Evolutionary conservation across 2,888 invertebrate genomes (phyloP).

Genomic region (Drosophila mayaguana): DNA sequence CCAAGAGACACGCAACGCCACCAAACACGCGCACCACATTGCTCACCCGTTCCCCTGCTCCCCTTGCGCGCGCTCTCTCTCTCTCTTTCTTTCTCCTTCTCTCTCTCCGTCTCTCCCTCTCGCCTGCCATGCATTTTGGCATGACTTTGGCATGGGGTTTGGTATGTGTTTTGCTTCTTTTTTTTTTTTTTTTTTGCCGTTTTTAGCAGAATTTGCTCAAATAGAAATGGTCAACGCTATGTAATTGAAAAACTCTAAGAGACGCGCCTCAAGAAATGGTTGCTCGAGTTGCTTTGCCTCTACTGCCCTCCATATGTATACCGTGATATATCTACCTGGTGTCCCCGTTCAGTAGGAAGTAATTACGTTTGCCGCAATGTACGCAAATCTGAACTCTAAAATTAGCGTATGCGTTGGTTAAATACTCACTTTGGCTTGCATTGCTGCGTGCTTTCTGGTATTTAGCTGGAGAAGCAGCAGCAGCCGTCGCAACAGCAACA

Average conservation of each 20-base stretch:
- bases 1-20: slow-evolving; percentile 80
- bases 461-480: slow-evolving; percentile 16
- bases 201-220: slow-evolving; percentile 23
- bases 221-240: slow-evolving; percentile 37
- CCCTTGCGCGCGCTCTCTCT: slow-evolving; percentile 10
- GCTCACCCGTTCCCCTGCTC: slow-evolving; percentile 13
- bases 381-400: slow-evolving; percentile 27
- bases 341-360: slow-evolving; percentile 39
- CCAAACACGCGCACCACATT: slow-evolving; percentile 78
- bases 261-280: slow-evolving; percentile 4
- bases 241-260: slow-evolving; percentile 38
- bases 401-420: slow-evolving; percentile 58
- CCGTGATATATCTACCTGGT: not conserved
- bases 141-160: slow-evolving; percentile 13
- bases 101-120: slow-evolving; percentile 12
- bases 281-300: slow-evolving; percentile 18
- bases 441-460: slow-evolving; percentile 54
- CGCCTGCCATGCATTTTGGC: slow-evolving; percentile 17
- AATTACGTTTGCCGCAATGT: slow-evolving; percentile 35
- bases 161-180: slow-evolving; percentile 17
- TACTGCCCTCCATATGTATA: slow-evolving; percentile 34
- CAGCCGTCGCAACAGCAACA: slow-evolving; percentile 4
- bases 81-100: slow-evolving; percentile 2
- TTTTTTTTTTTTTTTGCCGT: not conserved
- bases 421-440: slow-evolving; percentile 56